Conservation (phyloP, 1,140 invertebrate species). For the Drosophila funebris region DNA sequence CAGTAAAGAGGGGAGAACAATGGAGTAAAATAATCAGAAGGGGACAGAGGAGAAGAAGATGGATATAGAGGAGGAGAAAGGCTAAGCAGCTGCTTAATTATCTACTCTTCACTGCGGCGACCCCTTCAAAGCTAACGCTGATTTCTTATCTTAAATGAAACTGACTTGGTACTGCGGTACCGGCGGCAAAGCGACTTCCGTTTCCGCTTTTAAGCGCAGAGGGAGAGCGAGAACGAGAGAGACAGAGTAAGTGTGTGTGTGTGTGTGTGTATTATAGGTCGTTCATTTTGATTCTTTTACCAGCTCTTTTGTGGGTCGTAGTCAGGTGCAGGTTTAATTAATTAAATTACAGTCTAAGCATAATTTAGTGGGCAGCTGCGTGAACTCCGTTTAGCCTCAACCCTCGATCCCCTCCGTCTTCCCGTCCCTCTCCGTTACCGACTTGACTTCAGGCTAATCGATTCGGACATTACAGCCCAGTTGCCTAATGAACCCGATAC, state of each 20-base stretch:
- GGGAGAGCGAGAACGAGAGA: neutral
- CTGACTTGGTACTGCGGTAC: conserved; percentile 50
- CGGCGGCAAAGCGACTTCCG: conserved; percentile 30
- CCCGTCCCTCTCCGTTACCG: neutral
- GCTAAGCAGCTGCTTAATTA: conserved; percentile 77
- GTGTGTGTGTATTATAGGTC: conserved; percentile 9
- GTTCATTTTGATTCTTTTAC: conserved; percentile 59
- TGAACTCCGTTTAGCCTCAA: conserved; percentile 49
- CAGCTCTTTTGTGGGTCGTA: conserved; percentile 30
- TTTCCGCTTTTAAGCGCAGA: conserved; percentile 47
- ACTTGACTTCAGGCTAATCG: conserved; percentile 29
- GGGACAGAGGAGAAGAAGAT: neutral
- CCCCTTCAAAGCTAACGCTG: conserved; percentile 56
- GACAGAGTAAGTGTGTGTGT: neutral
- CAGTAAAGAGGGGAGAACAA: neutral
- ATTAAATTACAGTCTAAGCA: conserved; percentile 81
- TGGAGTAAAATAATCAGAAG: neutral
- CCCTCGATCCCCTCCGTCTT: neutral
- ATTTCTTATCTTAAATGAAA: conserved; percentile 79
- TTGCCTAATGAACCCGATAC: conserved; percentile 32
- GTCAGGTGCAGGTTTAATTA: conserved; percentile 77
- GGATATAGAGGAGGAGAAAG: neutral
- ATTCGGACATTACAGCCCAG: conserved; percentile 4
- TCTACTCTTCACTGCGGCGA: conserved; percentile 43
- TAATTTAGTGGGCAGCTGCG: conserved; percentile 78